These are phyloP conservation scores for Pardalotus punctatus DNA, from an alignment of 2,113 vertebrate species.

Conservation along the genomic window DNA sequence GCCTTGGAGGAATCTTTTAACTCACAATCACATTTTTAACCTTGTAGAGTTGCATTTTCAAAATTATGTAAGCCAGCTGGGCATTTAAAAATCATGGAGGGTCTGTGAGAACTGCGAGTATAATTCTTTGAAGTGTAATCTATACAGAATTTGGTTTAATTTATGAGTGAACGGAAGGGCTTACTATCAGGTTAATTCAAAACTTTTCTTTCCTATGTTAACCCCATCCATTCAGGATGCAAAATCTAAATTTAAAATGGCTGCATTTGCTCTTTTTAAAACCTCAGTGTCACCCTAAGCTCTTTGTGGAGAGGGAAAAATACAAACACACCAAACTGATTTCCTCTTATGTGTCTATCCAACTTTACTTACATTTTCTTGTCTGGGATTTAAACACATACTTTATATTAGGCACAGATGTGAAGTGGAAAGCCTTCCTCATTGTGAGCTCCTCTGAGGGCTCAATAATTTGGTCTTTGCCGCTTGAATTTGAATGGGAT, in stretches of 20 bases:
- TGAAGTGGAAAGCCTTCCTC: background rate
- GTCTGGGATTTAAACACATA: background rate
- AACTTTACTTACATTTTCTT: background rate
- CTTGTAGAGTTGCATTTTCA: background rate
- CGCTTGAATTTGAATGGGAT: background rate
- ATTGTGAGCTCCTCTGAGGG: background rate
- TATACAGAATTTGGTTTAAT: background rate
- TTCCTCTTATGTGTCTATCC: background rate
- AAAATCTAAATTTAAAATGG: background rate
- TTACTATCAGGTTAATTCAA: background rate
- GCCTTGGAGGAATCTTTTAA: background rate
- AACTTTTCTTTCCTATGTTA: background rate
- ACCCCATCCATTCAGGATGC: background rate
- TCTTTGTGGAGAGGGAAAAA: background rate
- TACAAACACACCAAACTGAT: background rate
- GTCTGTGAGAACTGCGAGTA: background rate
- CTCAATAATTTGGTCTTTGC: background rate
- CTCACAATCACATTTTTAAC: background rate
- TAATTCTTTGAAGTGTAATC: background rate
- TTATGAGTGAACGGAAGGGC: background rate
- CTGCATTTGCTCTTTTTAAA: background rate
- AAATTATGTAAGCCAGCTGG: background rate
- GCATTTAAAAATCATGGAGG: background rate
- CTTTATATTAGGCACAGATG: background rate
- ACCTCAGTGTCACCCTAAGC: background rate